A percentile compares a stretch with the other conserved stretches of the same genome.
Evolutionary conservation across 1,140 invertebrate species (phyloP).

Genomic region (Scaptomyza pallida): DNA sequence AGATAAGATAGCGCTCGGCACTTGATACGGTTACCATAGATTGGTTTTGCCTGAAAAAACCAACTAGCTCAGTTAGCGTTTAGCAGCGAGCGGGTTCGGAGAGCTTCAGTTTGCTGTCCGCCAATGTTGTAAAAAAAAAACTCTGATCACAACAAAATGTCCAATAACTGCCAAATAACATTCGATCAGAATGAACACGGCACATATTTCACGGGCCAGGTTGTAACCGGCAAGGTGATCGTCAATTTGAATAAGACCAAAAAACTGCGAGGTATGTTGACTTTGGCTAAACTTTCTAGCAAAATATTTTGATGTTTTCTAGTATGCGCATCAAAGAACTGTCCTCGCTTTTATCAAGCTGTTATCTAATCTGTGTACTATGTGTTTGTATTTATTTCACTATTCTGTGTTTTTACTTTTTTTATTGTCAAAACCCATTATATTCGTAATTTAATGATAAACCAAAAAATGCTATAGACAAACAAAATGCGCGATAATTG

Average conservation of each 20-base stretch:
- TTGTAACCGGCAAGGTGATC: conserved; percentile 85
- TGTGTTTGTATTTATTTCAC: conserved; percentile 31
- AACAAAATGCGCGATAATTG: conserved; percentile 59
- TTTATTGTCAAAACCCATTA: conserved; percentile 50
- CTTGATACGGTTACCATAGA: conserved; percentile 13
- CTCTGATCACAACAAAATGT: conserved; percentile 43
- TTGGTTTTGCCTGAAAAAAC: conserved; percentile 20
- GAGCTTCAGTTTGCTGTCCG: not conserved
- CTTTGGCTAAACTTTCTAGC: not conserved
- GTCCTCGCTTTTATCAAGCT: conserved; percentile 33
- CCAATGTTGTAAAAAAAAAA: not conserved
- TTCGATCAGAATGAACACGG: conserved; percentile 85
- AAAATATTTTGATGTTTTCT: conserved; percentile 1
- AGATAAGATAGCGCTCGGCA: conserved; percentile 39
- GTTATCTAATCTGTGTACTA: conserved; percentile 57
- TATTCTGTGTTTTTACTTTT: conserved; percentile 18
- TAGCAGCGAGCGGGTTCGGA: conserved; percentile 51
- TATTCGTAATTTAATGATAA: conserved; percentile 59
- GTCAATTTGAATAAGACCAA: conserved; percentile 84
- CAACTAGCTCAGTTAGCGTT: conserved; percentile 50
- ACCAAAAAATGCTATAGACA: conserved; percentile 28
- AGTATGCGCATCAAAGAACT: not conserved
- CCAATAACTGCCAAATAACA: conserved; percentile 84
- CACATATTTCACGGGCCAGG: conserved; percentile 85
- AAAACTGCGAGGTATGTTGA: conserved; percentile 83